Conservation (phyloP, 2,888 invertebrate genomes). For the Eilema sororculum region DNA sequence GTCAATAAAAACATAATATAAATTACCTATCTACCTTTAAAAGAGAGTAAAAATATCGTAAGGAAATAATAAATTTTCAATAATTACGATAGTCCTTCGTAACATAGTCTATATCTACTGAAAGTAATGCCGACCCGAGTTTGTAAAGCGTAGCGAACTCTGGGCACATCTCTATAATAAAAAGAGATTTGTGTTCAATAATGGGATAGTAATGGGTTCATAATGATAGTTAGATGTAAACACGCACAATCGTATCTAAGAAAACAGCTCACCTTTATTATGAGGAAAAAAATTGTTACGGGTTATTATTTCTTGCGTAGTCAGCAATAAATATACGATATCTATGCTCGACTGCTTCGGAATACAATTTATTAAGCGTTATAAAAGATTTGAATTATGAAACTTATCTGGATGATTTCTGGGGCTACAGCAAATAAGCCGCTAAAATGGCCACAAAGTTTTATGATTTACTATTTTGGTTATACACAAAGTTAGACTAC, state of each 20-base stretch:
- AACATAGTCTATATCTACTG: background rate
- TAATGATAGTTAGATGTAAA: conserved; percentile 9
- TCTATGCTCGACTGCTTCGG: conserved; percentile 41
- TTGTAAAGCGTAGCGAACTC: background rate
- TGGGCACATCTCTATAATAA: background rate
- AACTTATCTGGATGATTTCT: conserved; percentile 54
- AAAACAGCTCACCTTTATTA: conserved; percentile 24
- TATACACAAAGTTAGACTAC: conserved; percentile 32
- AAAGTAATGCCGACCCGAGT: background rate
- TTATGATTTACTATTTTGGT: conserved; percentile 47
- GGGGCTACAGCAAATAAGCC: conserved; percentile 55
- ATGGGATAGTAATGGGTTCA: background rate
- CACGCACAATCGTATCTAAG: background rate
- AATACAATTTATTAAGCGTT: conserved; percentile 52
- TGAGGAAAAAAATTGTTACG: conserved; percentile 11
- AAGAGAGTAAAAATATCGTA: background rate
- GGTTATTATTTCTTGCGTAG: conserved; percentile 41
- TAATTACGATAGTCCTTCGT: background rate
- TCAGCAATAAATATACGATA: conserved; percentile 49
- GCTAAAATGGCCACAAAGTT: conserved; percentile 52
- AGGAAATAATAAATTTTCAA: background rate
- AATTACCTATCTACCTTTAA: background rate
- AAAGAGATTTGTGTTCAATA: background rate
- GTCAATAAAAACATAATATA: conserved; percentile 1
- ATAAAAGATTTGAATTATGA: conserved; percentile 46